Percentiles rank a stretch among this genome's conserved stretches.
Conservation (phyloP, 2,113 vertebrate genomes). For the Orientallactaga bullata region DNA sequence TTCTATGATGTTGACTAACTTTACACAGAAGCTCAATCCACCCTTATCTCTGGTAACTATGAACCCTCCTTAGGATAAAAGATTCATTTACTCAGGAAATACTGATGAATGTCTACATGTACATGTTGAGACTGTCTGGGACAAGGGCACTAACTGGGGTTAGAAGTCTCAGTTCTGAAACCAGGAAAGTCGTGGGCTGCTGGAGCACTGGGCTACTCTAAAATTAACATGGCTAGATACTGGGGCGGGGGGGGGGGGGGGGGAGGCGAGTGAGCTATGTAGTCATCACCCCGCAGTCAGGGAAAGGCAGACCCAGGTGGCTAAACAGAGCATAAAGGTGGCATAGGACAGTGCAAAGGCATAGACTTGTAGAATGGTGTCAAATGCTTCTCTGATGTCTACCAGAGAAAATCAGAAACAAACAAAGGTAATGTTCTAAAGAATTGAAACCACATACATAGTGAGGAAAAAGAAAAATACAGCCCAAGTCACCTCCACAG, state of each 20-base stretch:
- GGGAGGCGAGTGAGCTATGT: fast-evolving
- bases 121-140: not conserved
- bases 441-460: not conserved
- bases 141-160: not conserved
- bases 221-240: not conserved
- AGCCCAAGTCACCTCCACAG: conserved; percentile 71
- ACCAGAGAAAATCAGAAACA: conserved; percentile 7
- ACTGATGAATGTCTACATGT: not conserved
- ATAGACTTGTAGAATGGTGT: too few species aligned
- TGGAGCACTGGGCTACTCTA: not conserved
- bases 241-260: fast-evolving
- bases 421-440: conserved; percentile 5
- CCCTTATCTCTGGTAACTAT: not conserved
- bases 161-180: not conserved
- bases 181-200: not conserved
- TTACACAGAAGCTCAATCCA: not conserved
- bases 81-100: not conserved
- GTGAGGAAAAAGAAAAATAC: not conserved
- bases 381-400: not conserved
- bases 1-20: not conserved
- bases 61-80: not conserved
- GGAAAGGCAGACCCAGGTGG: not conserved
- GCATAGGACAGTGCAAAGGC: fast-evolving
- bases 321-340: not conserved
- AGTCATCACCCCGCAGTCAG: not conserved